Conservation (phyloP, 2,888 invertebrate genomes). For the Drosophila cognata region DNA sequence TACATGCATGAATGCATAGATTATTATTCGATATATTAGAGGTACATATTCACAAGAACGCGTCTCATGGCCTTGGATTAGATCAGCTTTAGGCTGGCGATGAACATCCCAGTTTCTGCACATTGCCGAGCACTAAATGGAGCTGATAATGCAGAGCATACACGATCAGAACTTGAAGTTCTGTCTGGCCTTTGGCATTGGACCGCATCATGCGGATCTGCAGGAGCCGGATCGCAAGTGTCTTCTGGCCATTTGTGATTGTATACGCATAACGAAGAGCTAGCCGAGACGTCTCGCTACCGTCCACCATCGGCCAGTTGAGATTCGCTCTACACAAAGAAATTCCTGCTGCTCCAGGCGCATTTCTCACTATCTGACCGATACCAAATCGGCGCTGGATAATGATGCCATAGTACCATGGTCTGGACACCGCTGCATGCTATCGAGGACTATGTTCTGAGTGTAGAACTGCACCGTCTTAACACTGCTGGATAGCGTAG, state of each 20-base stretch:
- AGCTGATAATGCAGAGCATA: constrained; percentile 89
- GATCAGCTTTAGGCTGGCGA: constrained; percentile 96
- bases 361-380: constrained; percentile 97
- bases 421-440: constrained; percentile 88
- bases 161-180: constrained; percentile 96
- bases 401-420: constrained; percentile 89
- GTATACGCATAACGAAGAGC: too few species aligned
- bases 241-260: constrained; percentile 94
- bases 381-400: constrained; percentile 98
- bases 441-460: constrained; percentile 90
- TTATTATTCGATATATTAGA: constrained; percentile 15
- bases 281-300: too few species aligned
- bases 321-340: too few species aligned
- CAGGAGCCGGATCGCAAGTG: constrained; percentile 95
- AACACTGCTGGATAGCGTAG: constrained; percentile 85
- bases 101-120: constrained; percentile 97
- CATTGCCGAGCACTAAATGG: constrained; percentile 94
- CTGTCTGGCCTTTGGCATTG: constrained; percentile 97
- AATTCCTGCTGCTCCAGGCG: too few species aligned
- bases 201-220: constrained; percentile 99
- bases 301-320: too few species aligned
- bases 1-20: constrained; percentile 2
- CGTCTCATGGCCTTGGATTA: constrained; percentile 97
- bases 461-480: constrained; percentile 86
- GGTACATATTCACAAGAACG: constrained; percentile 49